phyloP scores from a whole-genome alignment of 2,888 invertebrate species.

The Pachymerium ferrugineum region DNA sequence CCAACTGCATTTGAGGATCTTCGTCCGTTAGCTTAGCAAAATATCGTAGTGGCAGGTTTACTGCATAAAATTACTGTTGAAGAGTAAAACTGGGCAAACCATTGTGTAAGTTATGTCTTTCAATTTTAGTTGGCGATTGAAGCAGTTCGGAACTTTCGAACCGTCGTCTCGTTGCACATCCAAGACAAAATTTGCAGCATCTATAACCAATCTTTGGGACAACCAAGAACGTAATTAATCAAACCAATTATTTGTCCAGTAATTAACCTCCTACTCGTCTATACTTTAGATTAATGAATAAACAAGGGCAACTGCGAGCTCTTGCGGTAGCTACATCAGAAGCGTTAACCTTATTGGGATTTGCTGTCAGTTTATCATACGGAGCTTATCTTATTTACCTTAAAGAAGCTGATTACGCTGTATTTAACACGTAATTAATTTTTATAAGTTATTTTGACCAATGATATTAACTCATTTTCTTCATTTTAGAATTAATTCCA shows the following conservation, averaged over 20 bases:
- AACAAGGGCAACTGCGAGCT: constrained; percentile 57
- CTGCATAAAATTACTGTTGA: too few species aligned
- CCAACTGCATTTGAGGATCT: too few species aligned
- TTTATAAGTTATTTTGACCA: background rate
- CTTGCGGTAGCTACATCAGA: constrained; percentile 65
- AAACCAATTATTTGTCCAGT: background rate
- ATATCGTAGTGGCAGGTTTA: too few species aligned
- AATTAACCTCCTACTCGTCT: background rate
- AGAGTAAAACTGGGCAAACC: too few species aligned
- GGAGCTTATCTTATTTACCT: constrained; percentile 64
- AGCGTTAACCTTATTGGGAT: constrained; percentile 64
- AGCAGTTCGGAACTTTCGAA: constrained; percentile 68
- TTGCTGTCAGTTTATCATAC: constrained; percentile 64
- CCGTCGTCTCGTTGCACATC: constrained; percentile 43
- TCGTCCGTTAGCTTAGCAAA: background rate
- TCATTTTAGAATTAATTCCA: background rate
- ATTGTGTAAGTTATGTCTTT: background rate
- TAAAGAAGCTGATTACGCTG: constrained; percentile 57
- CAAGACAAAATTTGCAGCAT: background rate
- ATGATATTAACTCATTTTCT: background rate
- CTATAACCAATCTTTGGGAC: background rate
- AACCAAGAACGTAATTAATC: background rate
- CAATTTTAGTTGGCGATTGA: constrained; percentile 59
- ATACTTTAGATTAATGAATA: background rate
- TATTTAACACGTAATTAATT: constrained; percentile 63